Evolutionary conservation across 1,140 invertebrate species (phyloP).

Genomic region (Sminthurinus signatus): DNA sequence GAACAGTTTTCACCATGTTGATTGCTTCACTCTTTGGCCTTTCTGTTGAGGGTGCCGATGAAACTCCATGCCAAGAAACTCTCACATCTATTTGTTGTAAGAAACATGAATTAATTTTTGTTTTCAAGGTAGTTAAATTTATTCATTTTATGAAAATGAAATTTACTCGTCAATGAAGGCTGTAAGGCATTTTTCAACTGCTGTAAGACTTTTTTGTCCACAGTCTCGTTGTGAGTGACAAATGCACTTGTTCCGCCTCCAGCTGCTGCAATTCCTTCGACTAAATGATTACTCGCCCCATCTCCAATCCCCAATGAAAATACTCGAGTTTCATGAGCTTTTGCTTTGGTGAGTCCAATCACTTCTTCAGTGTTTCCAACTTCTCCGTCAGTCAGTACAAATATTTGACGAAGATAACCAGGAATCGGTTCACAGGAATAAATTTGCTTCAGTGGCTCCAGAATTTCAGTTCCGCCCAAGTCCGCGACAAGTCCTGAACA

Average conservation of each 20-base stretch:
- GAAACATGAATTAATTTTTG: no score
- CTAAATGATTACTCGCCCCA: neutral
- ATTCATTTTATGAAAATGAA: neutral
- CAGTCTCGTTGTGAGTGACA: constrained; percentile 43
- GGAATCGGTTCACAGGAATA: constrained; percentile 41
- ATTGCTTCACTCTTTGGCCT: neutral
- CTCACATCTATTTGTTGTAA: constrained; percentile 7
- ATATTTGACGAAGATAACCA: constrained; percentile 44
- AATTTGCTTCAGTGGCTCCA: constrained; percentile 44
- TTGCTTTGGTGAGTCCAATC: constrained; percentile 41
- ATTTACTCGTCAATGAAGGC: constrained; percentile 43
- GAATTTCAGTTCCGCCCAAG: constrained; percentile 47
- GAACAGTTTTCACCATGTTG: constrained; percentile 32
- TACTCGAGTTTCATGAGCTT: constrained; percentile 43
- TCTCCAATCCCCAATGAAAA: constrained; percentile 45
- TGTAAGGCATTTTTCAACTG: constrained; percentile 46
- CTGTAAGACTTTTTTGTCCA: constrained; percentile 44
- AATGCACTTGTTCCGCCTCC: constrained; percentile 45
- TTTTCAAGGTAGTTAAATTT: no score
- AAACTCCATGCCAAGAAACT: neutral
- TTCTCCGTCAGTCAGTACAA: constrained; percentile 47
- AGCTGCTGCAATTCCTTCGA: constrained; percentile 45
- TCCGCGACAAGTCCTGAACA: constrained; percentile 41
- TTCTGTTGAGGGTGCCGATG: neutral
- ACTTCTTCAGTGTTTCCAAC: constrained; percentile 45